Evolutionary conservation across 1,140 invertebrate genomes (phyloP).

Genomic region (Trichogramma pretiosum): DNA sequence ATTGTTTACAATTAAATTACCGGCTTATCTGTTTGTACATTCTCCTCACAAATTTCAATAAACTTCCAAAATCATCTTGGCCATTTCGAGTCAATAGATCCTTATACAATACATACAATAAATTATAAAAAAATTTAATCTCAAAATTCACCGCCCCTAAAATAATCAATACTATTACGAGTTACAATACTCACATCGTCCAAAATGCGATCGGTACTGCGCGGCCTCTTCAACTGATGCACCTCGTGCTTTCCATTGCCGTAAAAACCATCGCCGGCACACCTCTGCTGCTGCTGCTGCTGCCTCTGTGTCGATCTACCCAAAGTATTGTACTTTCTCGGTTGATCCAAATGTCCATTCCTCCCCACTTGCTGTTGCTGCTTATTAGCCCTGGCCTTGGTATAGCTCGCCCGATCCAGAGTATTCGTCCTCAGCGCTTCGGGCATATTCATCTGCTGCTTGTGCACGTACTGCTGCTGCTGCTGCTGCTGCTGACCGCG

Average conservation of each 20-base stretch:
- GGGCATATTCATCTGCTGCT: constrained; percentile 14
- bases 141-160: too few relatives aligned
- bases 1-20: too few relatives aligned
- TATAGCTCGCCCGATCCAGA: constrained; percentile 37
- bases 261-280: too few relatives aligned
- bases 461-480: constrained; percentile 21
- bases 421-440: constrained; percentile 32
- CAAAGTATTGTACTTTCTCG: constrained; percentile 14
- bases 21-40: too few relatives aligned
- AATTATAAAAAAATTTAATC: too few relatives aligned
- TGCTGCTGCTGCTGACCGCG: constrained; percentile 24
- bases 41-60: too few relatives aligned
- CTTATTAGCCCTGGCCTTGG: constrained; percentile 30
- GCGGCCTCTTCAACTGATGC: constrained; percentile 3
- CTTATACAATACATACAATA: too few relatives aligned
- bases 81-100: too few relatives aligned
- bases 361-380: constrained; percentile 8
- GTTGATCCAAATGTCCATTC: not conserved
- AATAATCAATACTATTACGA: too few relatives aligned
- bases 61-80: too few relatives aligned
- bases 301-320: not conserved
- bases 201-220: constrained; percentile 10
- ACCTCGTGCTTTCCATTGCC: not conserved
- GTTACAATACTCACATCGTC: constrained; percentile 4
- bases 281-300: not conserved